Percentiles rank a stretch among this genome's conserved stretches.
Evolutionary conservation across 1,140 invertebrate species (phyloP).

Genomic region (Caenorhabditis tropicalis): DNA sequence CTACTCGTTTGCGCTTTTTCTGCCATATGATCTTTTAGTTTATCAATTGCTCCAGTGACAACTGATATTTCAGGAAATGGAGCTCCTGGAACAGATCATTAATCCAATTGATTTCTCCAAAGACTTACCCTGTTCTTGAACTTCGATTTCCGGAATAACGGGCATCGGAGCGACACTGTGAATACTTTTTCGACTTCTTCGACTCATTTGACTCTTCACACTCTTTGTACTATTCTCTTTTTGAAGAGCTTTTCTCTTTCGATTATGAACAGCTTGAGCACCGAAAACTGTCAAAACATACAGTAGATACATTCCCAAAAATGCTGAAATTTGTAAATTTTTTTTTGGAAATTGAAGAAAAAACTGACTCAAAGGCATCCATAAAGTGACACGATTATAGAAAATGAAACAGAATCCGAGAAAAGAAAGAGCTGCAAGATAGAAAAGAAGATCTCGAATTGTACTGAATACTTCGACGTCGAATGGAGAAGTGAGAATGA

Average conservation of each 20-base stretch:
- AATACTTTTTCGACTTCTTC: background rate
- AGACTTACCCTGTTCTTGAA: background rate
- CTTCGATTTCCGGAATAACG: conserved; percentile 22
- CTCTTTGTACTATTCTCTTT: background rate
- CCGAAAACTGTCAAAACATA: conserved; percentile 16
- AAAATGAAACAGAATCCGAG: conserved; percentile 74
- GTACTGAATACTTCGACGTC: conserved; percentile 65
- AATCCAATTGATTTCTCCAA: background rate
- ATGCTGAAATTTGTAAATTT: background rate
- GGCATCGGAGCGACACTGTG: conserved; percentile 10
- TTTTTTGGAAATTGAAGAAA: background rate
- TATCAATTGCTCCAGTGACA: conserved; percentile 32
- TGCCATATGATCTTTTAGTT: conserved; percentile 14
- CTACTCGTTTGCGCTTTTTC: background rate
- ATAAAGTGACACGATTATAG: conserved; percentile 73
- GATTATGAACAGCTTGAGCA: conserved; percentile 10
- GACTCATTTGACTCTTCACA: background rate
- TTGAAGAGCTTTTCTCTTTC: conserved; percentile 4
- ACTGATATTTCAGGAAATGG: conserved; percentile 34
- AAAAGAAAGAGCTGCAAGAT: conserved; percentile 75
- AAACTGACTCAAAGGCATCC: conserved; percentile 62
- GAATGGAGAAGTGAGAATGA: conserved; percentile 77
- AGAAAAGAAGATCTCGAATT: conserved; percentile 78
- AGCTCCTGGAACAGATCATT: background rate
- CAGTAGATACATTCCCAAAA: conserved; percentile 16